These are phyloP conservation scores for Poecilus cupreus DNA, from an alignment of 2,888 invertebrate species.

Conservation along the genomic window DNA sequence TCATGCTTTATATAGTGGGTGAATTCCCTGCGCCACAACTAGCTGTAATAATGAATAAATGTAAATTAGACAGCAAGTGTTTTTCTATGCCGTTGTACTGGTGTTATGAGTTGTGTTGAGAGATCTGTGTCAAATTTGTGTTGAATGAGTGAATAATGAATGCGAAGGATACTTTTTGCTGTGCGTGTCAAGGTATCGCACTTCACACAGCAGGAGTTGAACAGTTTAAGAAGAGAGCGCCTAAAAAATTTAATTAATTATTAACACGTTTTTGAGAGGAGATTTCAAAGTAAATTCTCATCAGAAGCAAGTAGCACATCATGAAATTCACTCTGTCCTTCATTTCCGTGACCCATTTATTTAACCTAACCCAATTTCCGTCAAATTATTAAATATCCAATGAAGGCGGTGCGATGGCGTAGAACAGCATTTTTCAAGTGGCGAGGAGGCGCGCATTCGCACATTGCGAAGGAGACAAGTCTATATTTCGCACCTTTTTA, in stretches of 20 bases:
- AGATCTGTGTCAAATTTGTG: conserved; percentile 22
- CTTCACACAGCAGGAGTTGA: neutral
- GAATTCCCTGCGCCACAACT: too few species aligned
- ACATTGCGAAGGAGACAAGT: neutral
- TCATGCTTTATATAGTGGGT: too few species aligned
- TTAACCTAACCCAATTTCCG: conserved; percentile 45
- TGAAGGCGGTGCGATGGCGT: neutral
- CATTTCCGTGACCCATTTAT: conserved; percentile 46
- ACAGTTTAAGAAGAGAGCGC: neutral
- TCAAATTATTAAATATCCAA: conserved; percentile 38
- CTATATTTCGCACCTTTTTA: conserved; percentile 45
- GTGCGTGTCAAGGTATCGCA: conserved; percentile 17
- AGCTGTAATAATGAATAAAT: too few species aligned
- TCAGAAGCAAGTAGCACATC: neutral
- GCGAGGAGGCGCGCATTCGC: neutral
- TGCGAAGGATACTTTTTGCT: conserved; percentile 23
- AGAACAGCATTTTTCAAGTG: conserved; percentile 18
- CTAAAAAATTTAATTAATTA: conserved; percentile 39
- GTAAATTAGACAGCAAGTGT: too few species aligned
- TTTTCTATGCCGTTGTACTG: neutral
- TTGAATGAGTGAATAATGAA: conserved; percentile 20
- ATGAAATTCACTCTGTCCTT: conserved; percentile 2
- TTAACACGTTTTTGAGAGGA: conserved; percentile 29
- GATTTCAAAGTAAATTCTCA: conserved; percentile 22
- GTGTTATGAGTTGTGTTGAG: neutral